Conservation (phyloP, 35 echinoderm and acorn worm species). For the Nesometra sesokonis region DNA sequence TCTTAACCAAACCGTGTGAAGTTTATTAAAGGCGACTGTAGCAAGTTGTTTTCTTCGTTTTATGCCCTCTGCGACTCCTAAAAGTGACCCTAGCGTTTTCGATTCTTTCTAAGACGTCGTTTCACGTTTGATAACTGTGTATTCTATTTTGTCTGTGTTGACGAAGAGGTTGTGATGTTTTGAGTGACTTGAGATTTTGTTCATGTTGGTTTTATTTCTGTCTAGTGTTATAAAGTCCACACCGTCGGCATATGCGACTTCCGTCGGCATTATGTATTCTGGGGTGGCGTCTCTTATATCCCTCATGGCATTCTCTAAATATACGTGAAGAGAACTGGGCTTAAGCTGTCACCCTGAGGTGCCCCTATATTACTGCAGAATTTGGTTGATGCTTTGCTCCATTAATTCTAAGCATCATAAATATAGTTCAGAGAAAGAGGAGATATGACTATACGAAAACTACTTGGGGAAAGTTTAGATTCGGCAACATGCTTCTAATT, state of each 20-base stretch:
- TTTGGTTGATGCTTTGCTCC: no score
- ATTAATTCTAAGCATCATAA: no score
- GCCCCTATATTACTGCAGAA: no score
- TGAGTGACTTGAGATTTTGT: neutral
- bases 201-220: neutral
- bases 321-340: neutral
- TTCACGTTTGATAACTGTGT: neutral
- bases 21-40: neutral
- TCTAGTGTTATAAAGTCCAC: neutral
- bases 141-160: neutral
- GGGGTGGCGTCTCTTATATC: neutral
- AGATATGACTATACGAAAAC: no score
- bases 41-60: no score
- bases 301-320: neutral
- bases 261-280: neutral
- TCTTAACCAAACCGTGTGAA: neutral
- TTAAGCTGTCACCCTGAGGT: no score
- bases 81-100: no score
- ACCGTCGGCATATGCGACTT: neutral
- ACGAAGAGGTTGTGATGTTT: neutral
- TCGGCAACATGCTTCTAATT: no score
- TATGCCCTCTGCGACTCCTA: no score
- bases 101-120: neutral
- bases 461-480: no score
- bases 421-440: no score